phyloP scores from a whole-genome alignment of 2,113 vertebrate genomes.

The Tinamus guttatus region DNA sequence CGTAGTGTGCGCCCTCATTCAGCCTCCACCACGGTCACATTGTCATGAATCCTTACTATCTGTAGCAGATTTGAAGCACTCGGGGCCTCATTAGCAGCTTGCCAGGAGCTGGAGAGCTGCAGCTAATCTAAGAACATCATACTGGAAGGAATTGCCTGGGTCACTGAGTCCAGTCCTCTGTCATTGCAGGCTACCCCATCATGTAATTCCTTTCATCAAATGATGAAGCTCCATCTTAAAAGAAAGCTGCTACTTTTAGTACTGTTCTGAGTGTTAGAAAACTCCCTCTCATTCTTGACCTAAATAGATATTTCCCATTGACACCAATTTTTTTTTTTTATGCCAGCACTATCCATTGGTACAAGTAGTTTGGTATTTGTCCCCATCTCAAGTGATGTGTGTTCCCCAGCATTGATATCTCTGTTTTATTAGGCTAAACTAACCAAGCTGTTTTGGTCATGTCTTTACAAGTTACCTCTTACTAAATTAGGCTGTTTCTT shows the following conservation, averaged over 20 bases:
- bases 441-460: background rate
- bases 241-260: background rate
- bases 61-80: background rate
- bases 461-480: background rate
- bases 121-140: background rate
- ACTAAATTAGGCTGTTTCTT: background rate
- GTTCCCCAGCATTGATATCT: background rate
- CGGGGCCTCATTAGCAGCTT: background rate
- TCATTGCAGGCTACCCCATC: background rate
- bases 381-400: background rate
- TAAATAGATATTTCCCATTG: background rate
- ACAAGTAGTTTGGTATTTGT: background rate
- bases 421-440: background rate
- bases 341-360: background rate
- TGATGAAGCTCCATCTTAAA: background rate
- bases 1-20: background rate
- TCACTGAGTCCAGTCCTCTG: background rate
- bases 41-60: background rate
- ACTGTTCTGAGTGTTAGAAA: background rate
- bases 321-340: background rate
- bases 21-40: background rate
- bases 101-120: background rate
- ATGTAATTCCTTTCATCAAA: background rate
- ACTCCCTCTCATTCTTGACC: background rate
- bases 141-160: background rate